These are phyloP conservation scores for Xestoiulus laeticollis DNA, from an alignment of 2,888 invertebrate genomes.

Conservation along the genomic window DNA sequence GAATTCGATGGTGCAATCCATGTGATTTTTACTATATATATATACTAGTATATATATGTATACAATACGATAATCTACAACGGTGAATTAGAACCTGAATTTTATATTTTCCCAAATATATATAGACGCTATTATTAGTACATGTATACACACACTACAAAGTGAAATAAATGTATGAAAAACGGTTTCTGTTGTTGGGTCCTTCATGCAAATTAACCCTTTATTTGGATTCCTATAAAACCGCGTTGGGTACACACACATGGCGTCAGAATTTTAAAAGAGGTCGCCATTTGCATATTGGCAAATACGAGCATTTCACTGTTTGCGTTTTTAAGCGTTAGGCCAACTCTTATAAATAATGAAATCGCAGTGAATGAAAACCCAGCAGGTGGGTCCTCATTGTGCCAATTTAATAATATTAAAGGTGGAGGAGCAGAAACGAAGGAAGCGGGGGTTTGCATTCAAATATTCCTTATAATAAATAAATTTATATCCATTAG, in stretches of 20 bases:
- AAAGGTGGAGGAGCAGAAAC: not conserved
- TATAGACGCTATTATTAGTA: too few relatives aligned
- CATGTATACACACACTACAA: too few relatives aligned
- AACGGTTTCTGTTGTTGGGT: too few relatives aligned
- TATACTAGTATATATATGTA: too few relatives aligned
- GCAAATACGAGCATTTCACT: conserved; percentile 19
- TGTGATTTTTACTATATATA: too few relatives aligned
- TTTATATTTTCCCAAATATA: too few relatives aligned
- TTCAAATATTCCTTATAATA: not conserved
- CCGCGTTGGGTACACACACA: not conserved
- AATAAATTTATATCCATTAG: not conserved
- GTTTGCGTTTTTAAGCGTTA: conserved; percentile 12
- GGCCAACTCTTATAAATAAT: not conserved
- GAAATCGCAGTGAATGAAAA: not conserved
- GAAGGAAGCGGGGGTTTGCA: not conserved
- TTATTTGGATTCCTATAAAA: too few relatives aligned
- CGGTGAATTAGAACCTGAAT: too few relatives aligned
- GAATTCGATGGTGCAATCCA: too few relatives aligned
- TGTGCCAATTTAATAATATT: not conserved
- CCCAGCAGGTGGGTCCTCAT: conserved; percentile 15
- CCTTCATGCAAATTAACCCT: too few relatives aligned
- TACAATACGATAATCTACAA: too few relatives aligned
- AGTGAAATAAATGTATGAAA: too few relatives aligned
- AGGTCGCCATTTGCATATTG: not conserved
- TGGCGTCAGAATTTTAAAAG: not conserved